Evolutionary conservation across 2,797 vertebrate species (phyloP), one percentile per base, ranked within the genome.

Genomic region (Syndactyla subalaris): DNA sequence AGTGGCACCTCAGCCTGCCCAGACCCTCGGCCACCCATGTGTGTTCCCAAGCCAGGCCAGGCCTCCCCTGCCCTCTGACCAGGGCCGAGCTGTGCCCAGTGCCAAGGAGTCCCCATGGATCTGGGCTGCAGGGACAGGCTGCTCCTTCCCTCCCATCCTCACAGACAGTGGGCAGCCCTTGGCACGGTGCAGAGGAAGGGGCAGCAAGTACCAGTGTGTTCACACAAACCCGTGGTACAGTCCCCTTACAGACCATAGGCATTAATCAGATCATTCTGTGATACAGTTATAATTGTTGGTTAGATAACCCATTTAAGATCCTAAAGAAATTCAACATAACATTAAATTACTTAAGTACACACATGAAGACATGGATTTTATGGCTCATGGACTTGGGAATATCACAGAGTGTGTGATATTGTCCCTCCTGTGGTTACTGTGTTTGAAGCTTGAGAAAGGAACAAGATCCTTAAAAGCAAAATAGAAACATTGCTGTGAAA

Each of bases 301-400:
- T 38, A 20, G 48, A 63, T 27, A 74, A 66, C 5, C 15, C 52
- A 16, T 15, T 36, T 10, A 51, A 55, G 19, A 51, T 52, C 49
- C 63, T 45, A 13, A 49, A 73, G 43, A 73, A 67, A 82, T 77
- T 12, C 32, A 43, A 74, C 5, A 0, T 18, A 54, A 39, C 1
- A 3, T 59, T 86, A 43, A 43, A 55, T 58, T 4, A 23, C 51
- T 46, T 19, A 22, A 36, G 36, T 20, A 39, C 18, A 7, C 20
- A 32, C 30, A 36, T 0, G 0, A 58, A 80, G 63, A 32, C 30
- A 1, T 1, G 61, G 45, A 34, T 19, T 75, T 55, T 2, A 10
- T 19, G 70, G 65, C 62, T 74, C 26, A 1, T 1, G 9, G 19
- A 8, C n/a, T 61, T 38, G n/a, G 29, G 39, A 7, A 7, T 6